These are phyloP conservation scores for Chrysochloris asiatica DNA, from an alignment of 2,113 vertebrate genomes.

Conservation along the genomic window DNA sequence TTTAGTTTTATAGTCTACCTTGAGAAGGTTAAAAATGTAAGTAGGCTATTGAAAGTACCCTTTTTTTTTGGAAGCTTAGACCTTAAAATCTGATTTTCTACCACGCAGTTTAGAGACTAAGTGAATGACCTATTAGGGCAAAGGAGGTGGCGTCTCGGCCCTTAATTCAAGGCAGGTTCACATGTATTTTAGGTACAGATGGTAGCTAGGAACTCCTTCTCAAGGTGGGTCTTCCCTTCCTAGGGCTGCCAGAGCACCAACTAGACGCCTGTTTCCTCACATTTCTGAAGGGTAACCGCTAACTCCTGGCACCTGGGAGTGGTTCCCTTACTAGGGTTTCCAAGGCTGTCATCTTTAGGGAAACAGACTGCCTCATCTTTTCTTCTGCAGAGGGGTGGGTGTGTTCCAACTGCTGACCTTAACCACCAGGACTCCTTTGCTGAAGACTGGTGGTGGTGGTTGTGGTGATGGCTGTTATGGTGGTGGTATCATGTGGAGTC, in stretches of 20 bases:
- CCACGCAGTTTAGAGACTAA: background rate
- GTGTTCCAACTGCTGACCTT: no score
- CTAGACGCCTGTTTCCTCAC: background rate
- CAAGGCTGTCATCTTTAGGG: background rate
- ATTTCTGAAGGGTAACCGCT: background rate
- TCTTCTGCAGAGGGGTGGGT: background rate
- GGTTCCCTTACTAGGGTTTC: no score
- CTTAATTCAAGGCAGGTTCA: background rate
- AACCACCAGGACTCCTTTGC: background rate
- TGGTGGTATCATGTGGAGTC: no score
- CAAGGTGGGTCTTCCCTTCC: background rate
- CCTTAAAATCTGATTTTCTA: background rate
- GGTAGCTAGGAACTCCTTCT: background rate
- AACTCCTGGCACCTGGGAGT: background rate
- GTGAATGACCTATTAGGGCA: constrained; percentile 2
- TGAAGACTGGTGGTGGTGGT: no score
- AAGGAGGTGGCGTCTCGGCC: background rate
- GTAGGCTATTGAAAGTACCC: background rate
- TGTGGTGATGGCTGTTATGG: no score
- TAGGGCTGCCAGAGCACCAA: background rate
- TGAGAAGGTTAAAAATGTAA: constrained; percentile 12
- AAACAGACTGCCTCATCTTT: no score
- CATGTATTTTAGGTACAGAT: no score
- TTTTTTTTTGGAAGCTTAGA: constrained; percentile 17
- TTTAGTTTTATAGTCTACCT: background rate